Percentiles rank a stretch among this genome's conserved stretches.
phyloP scores from a whole-genome alignment of 2,797 vertebrate genomes.

The Monodelphis domestica region DNA sequence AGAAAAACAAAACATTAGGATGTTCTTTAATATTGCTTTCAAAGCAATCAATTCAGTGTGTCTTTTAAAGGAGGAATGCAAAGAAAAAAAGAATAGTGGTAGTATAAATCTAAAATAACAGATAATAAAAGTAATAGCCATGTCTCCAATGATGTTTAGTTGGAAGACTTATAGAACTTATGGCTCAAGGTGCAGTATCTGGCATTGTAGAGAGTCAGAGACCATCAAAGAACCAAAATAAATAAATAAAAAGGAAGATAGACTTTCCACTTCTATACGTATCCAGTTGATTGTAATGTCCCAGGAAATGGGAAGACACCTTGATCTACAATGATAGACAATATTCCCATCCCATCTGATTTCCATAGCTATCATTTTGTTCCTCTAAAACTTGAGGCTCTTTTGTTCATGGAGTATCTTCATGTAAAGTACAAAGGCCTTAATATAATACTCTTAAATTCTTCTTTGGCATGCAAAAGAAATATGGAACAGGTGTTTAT shows the following conservation, averaged over 20 bases:
- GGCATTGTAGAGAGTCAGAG: slow-evolving; percentile 8
- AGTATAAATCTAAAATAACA: slow-evolving; percentile 50
- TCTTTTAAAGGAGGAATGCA: not conserved
- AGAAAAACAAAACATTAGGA: not conserved
- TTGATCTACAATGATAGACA: not conserved
- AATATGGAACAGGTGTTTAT: not conserved
- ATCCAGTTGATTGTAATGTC: not conserved
- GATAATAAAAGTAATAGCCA: not conserved
- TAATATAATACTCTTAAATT: not conserved
- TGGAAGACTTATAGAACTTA: not conserved
- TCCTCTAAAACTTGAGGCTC: not conserved
- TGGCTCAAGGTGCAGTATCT: not conserved
- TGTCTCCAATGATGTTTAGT: slow-evolving; percentile 16
- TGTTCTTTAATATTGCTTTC: not conserved
- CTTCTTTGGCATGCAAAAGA: not conserved
- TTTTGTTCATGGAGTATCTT: not conserved
- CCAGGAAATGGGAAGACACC: not conserved
- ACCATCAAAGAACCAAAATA: not conserved
- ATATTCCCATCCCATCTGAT: not conserved
- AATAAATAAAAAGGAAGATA: not conserved
- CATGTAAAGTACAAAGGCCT: not conserved
- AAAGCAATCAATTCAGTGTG: not conserved
- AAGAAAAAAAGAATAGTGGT: slow-evolving; percentile 18
- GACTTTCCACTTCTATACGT: not conserved
- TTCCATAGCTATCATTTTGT: not conserved